Evolutionary conservation across 2,797 vertebrate genomes (phyloP).

Genomic region (Scleropages formosus): DNA sequence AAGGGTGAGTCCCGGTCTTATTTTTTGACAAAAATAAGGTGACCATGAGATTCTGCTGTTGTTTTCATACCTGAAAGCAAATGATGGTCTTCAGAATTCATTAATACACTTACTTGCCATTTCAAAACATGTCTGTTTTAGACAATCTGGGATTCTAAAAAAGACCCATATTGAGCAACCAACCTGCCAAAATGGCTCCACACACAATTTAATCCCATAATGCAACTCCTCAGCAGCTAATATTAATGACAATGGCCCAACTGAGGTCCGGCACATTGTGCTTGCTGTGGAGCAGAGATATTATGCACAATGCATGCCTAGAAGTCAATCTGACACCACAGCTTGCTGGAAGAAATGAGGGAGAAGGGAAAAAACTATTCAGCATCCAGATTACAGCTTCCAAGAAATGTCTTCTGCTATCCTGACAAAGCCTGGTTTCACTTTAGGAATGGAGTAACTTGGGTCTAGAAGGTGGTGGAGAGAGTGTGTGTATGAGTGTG

Average conservation of each 20-base stretch:
- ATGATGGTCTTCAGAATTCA: not conserved
- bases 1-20: not conserved
- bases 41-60: not conserved
- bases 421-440: not conserved
- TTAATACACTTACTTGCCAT: not conserved
- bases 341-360: not conserved
- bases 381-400: slow-evolving; percentile 6
- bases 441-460: not conserved
- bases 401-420: slow-evolving; percentile 17
- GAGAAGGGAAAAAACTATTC: not conserved
- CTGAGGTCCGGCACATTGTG: not conserved
- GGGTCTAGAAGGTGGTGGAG: not conserved
- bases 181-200: not conserved
- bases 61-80: slow-evolving; percentile 11
- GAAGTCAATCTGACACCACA: slow-evolving; percentile 17
- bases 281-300: slow-evolving; percentile 18
- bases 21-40: not conserved
- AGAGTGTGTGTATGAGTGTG: too few species aligned
- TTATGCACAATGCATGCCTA: slow-evolving; percentile 13
- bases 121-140: not conserved
- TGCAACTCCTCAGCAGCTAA: slow-evolving; percentile 14
- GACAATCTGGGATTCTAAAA: not conserved
- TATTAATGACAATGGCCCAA: slow-evolving; percentile 28
- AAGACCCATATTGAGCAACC: not conserved
- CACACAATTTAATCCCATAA: slow-evolving; percentile 17